Base-by-base conservation (phyloP, 2,797 vertebrate species). In the Schizopygopsis pylzovi region DNA sequence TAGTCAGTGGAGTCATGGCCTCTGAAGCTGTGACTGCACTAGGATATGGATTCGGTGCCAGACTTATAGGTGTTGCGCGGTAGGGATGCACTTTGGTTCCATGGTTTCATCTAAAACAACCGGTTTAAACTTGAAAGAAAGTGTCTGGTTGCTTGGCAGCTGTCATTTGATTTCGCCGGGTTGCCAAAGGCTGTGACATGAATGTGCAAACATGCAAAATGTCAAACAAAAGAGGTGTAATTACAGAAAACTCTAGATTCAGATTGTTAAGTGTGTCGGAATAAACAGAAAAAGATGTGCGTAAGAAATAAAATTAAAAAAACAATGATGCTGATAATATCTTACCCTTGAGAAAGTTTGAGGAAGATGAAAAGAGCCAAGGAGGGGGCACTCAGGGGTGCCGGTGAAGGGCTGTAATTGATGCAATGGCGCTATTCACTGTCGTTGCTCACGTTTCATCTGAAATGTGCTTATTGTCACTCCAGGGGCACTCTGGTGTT, bases 381-480 rank as follows among this genome's bases (percentile, higher is more conserved):
- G 13, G 13, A 76, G 63, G 83, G 87, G 73, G 49, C 82, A 63
- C 76, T 85, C 85, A 83, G 72, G 71, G 87, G 87, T 88, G 89
- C 90, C 86, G 86, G 82, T 84, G 86, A 25, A 4, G 49, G 16
- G 7, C 81, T 65, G 85, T 90, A 89, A 93, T 92, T 90, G 65
- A 90, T 89, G 87, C 82, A 79, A 52, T 92, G 89, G 90, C 89
- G 81, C 85, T 86, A 76, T 84, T 86, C 83, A 89, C 81, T 83
- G 47, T 33, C 4, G 86, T 88, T 84, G 61, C 80, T 72, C 79
- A 72, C 33, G 41, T 86, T 89, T 90, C 43, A 85, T 85, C 87
- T 68, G 73, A 88, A 88, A 92, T 90, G 91, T 82, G 71, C 90
- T 90, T 88, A 89, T 93, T 86, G 90, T 88, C 84, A 90, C 84